phyloP scores from a whole-genome alignment of 2,797 vertebrate genomes.

The Hypotaenidia philippensis region DNA sequence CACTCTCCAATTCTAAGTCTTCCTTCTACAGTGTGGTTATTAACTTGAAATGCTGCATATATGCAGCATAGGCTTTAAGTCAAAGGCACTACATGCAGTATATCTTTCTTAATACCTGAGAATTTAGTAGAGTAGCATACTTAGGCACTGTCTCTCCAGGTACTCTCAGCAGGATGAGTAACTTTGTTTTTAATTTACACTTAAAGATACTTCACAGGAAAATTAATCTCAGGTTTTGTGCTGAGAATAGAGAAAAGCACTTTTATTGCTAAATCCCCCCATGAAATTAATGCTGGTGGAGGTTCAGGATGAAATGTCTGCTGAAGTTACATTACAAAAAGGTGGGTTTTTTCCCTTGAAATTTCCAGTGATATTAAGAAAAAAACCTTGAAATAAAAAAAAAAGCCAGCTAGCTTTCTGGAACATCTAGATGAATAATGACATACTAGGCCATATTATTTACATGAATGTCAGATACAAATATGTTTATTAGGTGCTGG shows the following conservation, averaged over 20 bases:
- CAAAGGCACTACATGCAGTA: neutral
- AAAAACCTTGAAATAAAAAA: accelerated
- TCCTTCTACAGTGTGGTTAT: neutral
- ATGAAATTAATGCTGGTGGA: slow-evolving; percentile 5
- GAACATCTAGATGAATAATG: neutral
- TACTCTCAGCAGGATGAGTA: neutral
- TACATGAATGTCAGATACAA: neutral
- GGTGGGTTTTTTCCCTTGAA: neutral
- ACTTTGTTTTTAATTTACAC: slow-evolving; percentile 36
- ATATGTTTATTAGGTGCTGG: neutral
- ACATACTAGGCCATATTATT: neutral
- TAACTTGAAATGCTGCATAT: neutral
- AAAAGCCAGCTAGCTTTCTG: neutral
- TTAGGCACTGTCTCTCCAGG: neutral
- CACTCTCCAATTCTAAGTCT: neutral
- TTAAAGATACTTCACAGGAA: slow-evolving; percentile 10
- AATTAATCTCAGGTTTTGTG: slow-evolving; percentile 28
- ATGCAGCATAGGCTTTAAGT: neutral
- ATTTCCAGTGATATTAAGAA: slow-evolving; percentile 20
- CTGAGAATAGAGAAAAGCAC: neutral
- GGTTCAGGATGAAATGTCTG: neutral
- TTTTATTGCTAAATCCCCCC: slow-evolving; percentile 4
- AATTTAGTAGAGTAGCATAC: neutral
- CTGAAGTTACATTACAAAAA: neutral
- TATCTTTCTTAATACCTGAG: neutral